phyloP scores from a whole-genome alignment of 2,797 vertebrate genomes.

The Naso thynnoides region DNA sequence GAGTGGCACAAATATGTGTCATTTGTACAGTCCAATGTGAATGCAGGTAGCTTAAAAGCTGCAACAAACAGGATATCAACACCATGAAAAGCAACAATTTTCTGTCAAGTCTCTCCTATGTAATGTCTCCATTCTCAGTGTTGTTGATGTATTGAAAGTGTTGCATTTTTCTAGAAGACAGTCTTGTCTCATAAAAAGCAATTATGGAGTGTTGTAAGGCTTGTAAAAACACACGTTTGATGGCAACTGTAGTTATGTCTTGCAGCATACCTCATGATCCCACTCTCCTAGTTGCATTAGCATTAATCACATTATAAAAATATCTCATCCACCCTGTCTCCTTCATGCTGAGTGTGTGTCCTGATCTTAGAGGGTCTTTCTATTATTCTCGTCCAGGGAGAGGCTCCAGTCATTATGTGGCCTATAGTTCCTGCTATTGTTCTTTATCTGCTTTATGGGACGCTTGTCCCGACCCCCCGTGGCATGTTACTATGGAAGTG shows the following conservation, averaged over 20 bases:
- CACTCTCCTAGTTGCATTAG: slow-evolving; percentile 67
- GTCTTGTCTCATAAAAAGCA: slow-evolving; percentile 17
- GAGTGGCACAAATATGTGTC: slow-evolving; percentile 46
- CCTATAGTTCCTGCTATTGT: slow-evolving; percentile 94
- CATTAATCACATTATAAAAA: slow-evolving; percentile 78
- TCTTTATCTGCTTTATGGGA: slow-evolving; percentile 91
- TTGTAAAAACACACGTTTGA: slow-evolving; percentile 46
- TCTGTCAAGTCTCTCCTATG: background rate
- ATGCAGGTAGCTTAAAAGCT: background rate
- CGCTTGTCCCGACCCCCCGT: slow-evolving; percentile 81
- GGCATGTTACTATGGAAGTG: slow-evolving; percentile 82
- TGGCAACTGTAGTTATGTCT: slow-evolving; percentile 55
- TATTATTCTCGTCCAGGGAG: slow-evolving; percentile 88
- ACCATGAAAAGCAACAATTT: background rate
- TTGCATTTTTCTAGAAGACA: slow-evolving; percentile 24
- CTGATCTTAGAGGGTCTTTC: slow-evolving; percentile 76
- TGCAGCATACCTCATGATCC: slow-evolving; percentile 56
- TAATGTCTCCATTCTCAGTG: slow-evolving; percentile 8
- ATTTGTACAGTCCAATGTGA: slow-evolving; percentile 28
- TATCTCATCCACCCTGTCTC: slow-evolving; percentile 67
- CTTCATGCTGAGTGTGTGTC: slow-evolving; percentile 74
- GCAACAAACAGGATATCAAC: slow-evolving; percentile 9
- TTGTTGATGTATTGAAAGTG: slow-evolving; percentile 25
- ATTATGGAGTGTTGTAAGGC: slow-evolving; percentile 14
- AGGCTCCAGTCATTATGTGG: slow-evolving; percentile 81